Conservation (phyloP, 2,113 vertebrate genomes). For the Eublepharis macularius region DNA sequence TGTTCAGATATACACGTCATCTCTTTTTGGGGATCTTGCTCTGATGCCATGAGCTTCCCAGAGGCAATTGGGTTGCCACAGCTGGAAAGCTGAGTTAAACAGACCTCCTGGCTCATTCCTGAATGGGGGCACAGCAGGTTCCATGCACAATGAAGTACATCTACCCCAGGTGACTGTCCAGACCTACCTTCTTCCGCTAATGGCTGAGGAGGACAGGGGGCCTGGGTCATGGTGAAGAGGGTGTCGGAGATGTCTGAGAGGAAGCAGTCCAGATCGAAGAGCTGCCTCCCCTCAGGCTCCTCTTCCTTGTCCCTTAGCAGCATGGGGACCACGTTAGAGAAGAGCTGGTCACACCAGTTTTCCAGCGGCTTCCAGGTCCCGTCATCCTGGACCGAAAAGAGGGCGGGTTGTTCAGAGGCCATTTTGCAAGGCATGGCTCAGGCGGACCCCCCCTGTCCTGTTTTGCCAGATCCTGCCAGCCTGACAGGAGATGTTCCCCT, state of each 20-base stretch:
- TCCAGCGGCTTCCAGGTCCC: slow-evolving; percentile 79
- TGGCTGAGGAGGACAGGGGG: slow-evolving; percentile 71
- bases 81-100: neutral
- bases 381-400: slow-evolving; percentile 72
- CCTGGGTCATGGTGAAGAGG: slow-evolving; percentile 96
- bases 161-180: neutral
- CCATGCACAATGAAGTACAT: neutral
- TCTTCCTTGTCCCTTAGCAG: slow-evolving; percentile 80
- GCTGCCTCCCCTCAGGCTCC: slow-evolving; percentile 74
- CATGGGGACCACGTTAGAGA: slow-evolving; percentile 83
- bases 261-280: slow-evolving; percentile 91
- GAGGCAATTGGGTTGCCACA: neutral
- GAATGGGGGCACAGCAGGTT: no score
- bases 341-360: slow-evolving; percentile 88
- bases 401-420: neutral
- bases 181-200: slow-evolving; percentile 81
- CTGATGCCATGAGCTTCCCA: neutral
- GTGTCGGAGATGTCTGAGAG: slow-evolving; percentile 97
- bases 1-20: no score
- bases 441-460: neutral
- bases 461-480: neutral
- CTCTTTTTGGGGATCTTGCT: neutral
- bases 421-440: neutral
- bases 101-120: no score
- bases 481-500: neutral